Evolutionary conservation across 2,888 invertebrate genomes (phyloP).

Genomic region (Andrena hattorfiana): DNA sequence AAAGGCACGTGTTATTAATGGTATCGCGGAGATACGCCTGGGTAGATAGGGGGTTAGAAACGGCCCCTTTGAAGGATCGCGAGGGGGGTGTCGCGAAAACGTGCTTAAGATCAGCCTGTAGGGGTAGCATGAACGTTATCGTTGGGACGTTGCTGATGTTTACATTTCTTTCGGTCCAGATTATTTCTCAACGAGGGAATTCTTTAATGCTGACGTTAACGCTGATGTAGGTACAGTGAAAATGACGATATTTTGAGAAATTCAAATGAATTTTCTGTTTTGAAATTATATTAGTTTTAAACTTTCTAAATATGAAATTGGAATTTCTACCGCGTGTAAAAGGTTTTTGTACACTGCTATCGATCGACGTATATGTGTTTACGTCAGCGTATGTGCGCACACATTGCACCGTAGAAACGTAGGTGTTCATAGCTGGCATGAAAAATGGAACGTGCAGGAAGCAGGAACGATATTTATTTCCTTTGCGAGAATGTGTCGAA

Average conservation of each 20-base stretch:
- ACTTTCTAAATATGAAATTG: neutral
- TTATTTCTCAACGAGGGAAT: no score
- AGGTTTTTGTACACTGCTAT: slow-evolving; percentile 42
- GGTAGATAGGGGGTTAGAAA: neutral
- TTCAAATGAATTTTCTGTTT: no score
- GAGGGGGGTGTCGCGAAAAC: no score
- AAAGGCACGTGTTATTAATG: neutral
- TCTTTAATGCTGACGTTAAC: no score
- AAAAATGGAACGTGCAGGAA: slow-evolving; percentile 52
- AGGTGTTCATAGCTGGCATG: slow-evolving; percentile 41
- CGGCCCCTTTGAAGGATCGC: no score
- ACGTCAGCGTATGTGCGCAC: slow-evolving; percentile 11
- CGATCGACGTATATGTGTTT: slow-evolving; percentile 32
- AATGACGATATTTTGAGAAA: no score
- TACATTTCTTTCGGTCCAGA: no score
- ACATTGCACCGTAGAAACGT: slow-evolving; percentile 17
- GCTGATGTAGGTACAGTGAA: no score
- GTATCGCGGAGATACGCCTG: neutral
- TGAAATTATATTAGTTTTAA: no score
- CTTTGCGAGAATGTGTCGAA: slow-evolving; percentile 36
- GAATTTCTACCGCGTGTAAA: slow-evolving; percentile 14
- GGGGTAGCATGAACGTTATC: no score
- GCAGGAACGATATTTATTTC: slow-evolving; percentile 55
- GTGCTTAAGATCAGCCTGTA: no score
- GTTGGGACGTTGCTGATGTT: no score